phyloP scores from a whole-genome alignment of 2,113 vertebrate genomes.

The Bufo bufo region DNA sequence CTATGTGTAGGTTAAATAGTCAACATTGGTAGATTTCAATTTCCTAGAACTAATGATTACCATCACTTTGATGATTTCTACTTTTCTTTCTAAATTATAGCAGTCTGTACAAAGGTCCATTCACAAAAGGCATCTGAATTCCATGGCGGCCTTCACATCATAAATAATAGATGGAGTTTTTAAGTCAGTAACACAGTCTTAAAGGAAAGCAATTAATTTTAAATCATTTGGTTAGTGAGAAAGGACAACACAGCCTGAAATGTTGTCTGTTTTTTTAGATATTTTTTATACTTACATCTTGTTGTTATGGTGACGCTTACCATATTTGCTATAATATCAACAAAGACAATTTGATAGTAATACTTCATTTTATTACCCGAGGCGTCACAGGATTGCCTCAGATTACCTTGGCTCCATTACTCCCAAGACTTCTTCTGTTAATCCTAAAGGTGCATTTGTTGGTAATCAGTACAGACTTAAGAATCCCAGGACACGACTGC shows the following conservation, averaged over 20 bases:
- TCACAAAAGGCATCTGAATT: constrained; percentile 31
- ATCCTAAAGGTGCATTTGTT: constrained; percentile 74
- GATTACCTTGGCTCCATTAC: constrained; percentile 72
- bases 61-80: constrained; percentile 38
- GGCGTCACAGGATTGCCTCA: constrained; percentile 70
- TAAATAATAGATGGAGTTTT: constrained; percentile 45
- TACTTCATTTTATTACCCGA: constrained; percentile 70
- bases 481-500: constrained; percentile 72
- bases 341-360: constrained; percentile 70
- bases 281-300: constrained; percentile 1
- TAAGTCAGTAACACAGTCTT: constrained; percentile 28
- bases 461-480: constrained; percentile 73
- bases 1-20: constrained; percentile 15
- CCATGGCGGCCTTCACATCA: constrained; percentile 36
- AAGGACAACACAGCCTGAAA: constrained; percentile 38
- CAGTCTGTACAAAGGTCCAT: constrained; percentile 12
- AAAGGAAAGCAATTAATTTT: constrained; percentile 39
- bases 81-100: constrained; percentile 2
- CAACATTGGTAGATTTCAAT: neutral
- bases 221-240: constrained; percentile 27
- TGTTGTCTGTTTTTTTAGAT: constrained; percentile 41
- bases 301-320: constrained; percentile 7
- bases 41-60: neutral
- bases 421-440: constrained; percentile 70
- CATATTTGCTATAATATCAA: constrained; percentile 63